Evolutionary conservation across 2,888 invertebrate species (phyloP).

Genomic region (Drosophila colorata): DNA sequence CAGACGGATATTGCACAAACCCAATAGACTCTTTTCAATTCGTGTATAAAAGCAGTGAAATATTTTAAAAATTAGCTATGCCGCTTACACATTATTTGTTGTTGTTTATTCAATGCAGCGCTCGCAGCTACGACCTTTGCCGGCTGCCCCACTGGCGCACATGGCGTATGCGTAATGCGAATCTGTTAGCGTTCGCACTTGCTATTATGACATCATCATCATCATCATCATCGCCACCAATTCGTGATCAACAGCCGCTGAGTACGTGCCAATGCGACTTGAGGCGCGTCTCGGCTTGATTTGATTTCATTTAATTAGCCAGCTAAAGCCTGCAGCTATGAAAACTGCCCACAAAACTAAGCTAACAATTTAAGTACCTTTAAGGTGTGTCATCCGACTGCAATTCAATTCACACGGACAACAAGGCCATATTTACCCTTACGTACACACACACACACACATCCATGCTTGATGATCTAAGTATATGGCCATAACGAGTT

Average conservation of each 20-base stretch:
- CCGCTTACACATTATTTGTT: constrained; percentile 32
- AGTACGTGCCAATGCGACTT: constrained; percentile 31
- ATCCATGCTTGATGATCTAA: constrained; percentile 13
- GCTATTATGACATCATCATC: constrained; percentile 42
- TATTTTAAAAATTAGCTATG: constrained; percentile 53
- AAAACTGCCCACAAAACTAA: constrained; percentile 18
- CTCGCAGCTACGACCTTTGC: constrained; percentile 42
- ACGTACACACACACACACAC: background rate
- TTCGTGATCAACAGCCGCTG: constrained; percentile 16
- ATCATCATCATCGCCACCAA: constrained; percentile 1
- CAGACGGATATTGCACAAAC: no score
- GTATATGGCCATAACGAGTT: constrained; percentile 2
- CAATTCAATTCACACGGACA: constrained; percentile 4
- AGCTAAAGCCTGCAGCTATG: constrained; percentile 3
- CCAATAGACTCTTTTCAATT: no score
- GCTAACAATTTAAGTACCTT: constrained; percentile 3
- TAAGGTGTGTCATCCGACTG: constrained; percentile 24
- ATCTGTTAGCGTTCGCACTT: constrained; percentile 30
- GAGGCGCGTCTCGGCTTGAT: constrained; percentile 29
- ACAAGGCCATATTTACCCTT: background rate
- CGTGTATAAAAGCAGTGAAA: background rate
- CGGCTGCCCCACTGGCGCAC: constrained; percentile 46
- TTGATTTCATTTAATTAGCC: constrained; percentile 26
- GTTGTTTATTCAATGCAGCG: constrained; percentile 72
- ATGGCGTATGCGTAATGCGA: constrained; percentile 72